Evolutionary conservation across 2,888 invertebrate genomes (phyloP), one percentile per base, ranked within the genome.

Genomic region (Siphonodentalium dalli): DNA sequence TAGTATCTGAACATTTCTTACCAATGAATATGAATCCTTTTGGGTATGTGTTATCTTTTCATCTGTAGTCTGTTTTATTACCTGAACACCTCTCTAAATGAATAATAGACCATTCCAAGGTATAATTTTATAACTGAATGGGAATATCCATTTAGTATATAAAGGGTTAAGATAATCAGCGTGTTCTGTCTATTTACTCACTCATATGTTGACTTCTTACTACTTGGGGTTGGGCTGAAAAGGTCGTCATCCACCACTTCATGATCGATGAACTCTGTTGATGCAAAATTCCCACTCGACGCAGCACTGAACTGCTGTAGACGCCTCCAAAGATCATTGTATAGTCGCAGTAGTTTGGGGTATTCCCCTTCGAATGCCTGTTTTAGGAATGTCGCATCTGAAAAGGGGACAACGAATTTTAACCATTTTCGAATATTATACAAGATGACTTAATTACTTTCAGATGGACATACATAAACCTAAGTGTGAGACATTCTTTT

Each of bases 341-440:
- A 91, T 65, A 89, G 86, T 71, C 90, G 88, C n/a, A 93, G 83
- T 33, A 93, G 84, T 80, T 89, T 91, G 5, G 93, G 93, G 80
- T 89, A 93, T 77, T 93, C 93, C 50, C 90, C 90, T 82, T 93
- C 93, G 51, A 93, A 85, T 50, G 91, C 89, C 80, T 92, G 92
- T 72, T 89, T 90, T 37, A 92, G 86, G 60, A 79, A 77, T 23
- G 74, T 71, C 15, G 77, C 76, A 18, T 64, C 80, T 80, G 61
- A 8, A 33, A 27, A 21, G 15, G 24, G 3, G 15, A 23, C 4
- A 13, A 23, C 4, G n/a, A 3, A 15, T 33, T 15, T 15, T 33
- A n/a, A n/a, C n/a, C n/a, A n/a, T 33, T 33, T 33, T 3, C 15
- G 33, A 3, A n/a, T n/a, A n/a, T 33, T 33, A 3, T 33, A 3